Evolutionary conservation across 2,797 vertebrate genomes (phyloP), one percentile per base, ranked within the genome.

Genomic region (Channa striata): DNA sequence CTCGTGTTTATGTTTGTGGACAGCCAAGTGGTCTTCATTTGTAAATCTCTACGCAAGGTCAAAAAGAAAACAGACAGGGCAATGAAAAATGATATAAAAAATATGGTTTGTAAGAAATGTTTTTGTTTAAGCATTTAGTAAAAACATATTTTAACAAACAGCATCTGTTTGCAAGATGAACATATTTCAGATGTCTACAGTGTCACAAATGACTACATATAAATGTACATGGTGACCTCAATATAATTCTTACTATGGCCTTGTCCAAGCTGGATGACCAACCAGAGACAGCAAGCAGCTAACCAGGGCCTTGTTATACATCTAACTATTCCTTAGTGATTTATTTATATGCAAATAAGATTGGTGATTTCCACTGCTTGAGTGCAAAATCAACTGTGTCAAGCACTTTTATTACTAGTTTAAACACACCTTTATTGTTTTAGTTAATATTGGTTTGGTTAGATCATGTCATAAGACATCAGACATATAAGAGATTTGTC

Each of bases 1-100:
- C 98, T 99, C 98, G 96, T 99, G 98, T 94, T 99, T 99, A 94
- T 99, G 98, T 92, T 98, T 99, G 94, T 99, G 98, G 90, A 99
- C 98, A 88, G 98, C 98, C 96, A 99, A 95, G 94, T 99, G 98
- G 94, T 99, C 98, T 93, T 99, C 98, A 94, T 99, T 99, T 91
- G 98, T 99, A 95, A 99, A 99, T 94, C 98, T 96, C 98, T 99
- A 89, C 69, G 34, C 8, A 14, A 60, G 20, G 23, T 42, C 0
- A 58, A 11, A 67, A 44, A 59, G 20, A 53, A 17, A 61, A 64
- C 1, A 47, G 14, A 43, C 14, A 53, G 30, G 50, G 61, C 5
- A 39, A 40, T 30, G 4, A 49, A n/a, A 37, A 4, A 59, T 10
- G 36, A 67, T 49, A 5, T 3, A 1, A 7, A 21, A 52, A 16